Evolutionary conservation across 1,140 invertebrate species (phyloP), one percentile per base, ranked within the genome.

Genomic region (Microvelia longipes): DNA sequence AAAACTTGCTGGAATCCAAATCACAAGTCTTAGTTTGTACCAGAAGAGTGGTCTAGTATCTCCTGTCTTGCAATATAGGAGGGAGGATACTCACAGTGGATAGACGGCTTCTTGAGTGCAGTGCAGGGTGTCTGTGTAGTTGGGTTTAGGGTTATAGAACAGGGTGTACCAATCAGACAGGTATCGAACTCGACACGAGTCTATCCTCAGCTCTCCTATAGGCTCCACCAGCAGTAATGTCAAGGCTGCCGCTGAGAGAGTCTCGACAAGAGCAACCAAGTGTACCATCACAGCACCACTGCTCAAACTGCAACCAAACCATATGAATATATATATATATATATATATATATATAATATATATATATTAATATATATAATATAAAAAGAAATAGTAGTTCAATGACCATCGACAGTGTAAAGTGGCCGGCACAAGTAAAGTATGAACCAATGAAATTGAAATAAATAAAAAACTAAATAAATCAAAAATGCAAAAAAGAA

Each of bases 101-200:
- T 96, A 98, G 0, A 98, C 94, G 64, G 94, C 92, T 82, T 98
- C 96, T 77, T 98, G 93, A 0, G 95, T 96, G 80, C 96, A 98
- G 80, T 96, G 87, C 25, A 98, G 79, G 68, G 87, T 90, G 68
- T 88, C 83, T 74, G 91, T 89, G 81, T 96, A 98, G 78, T 96
- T 91, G 5, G 94, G 92, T 74, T 85, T 88, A 28, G 96, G 96
- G 83, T 98, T 98, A 73, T 96, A 91, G 26, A 98, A 82, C 70
- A 98, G 79, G 0, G 95, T 96, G 78, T 98, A 98, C 95, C 95
- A 98, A 80, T 98, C 95, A 0, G 92, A 89, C 2, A 98, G 79
- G 25, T 86, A 85, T 35, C 85, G 83, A 0, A 90, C 88, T 67
- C 82, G 83, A 77, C 95, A 98, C 0, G 91, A 90, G 74, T 84